phyloP scores from a whole-genome alignment of 2,888 invertebrate genomes.

The Altica lythri region DNA sequence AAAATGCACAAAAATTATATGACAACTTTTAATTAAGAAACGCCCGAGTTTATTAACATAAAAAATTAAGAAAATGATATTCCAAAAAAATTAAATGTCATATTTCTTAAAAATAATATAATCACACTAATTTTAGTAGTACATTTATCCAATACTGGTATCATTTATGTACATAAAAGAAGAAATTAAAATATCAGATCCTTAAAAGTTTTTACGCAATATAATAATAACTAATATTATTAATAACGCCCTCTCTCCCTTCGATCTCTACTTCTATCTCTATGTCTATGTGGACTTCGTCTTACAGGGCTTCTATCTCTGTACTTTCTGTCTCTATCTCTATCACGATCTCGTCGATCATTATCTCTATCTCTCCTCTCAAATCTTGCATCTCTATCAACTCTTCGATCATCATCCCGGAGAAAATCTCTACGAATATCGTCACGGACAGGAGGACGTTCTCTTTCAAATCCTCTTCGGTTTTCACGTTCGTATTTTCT shows the following conservation, averaged over 20 bases:
- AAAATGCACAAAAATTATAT: no score
- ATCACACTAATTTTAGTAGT: no score
- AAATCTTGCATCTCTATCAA: slow-evolving; percentile 41
- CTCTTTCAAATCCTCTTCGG: slow-evolving; percentile 43
- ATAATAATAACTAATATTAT: no score
- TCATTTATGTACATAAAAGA: no score
- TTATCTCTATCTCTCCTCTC: slow-evolving; percentile 46
- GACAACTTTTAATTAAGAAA: no score
- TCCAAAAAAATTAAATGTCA: no score
- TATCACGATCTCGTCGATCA: slow-evolving; percentile 16
- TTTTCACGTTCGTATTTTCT: slow-evolving; percentile 32
- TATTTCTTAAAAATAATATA: no score
- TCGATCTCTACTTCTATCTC: slow-evolving; percentile 22
- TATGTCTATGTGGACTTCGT: slow-evolving; percentile 46
- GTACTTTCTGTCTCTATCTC: slow-evolving; percentile 40
- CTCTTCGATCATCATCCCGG: slow-evolving; percentile 48
- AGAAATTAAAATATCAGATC: no score
- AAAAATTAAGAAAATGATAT: no score
- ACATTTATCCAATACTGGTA: no score
- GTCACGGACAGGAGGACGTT: slow-evolving; percentile 40
- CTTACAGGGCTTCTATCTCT: slow-evolving; percentile 38
- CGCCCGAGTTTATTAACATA: no score
- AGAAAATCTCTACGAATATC: slow-evolving; percentile 49
- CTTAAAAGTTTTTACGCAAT: no score
- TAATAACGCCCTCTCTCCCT: slow-evolving; percentile 24